Conservation (phyloP, 2,888 invertebrate species). For the Zygogramma bicolorata region DNA sequence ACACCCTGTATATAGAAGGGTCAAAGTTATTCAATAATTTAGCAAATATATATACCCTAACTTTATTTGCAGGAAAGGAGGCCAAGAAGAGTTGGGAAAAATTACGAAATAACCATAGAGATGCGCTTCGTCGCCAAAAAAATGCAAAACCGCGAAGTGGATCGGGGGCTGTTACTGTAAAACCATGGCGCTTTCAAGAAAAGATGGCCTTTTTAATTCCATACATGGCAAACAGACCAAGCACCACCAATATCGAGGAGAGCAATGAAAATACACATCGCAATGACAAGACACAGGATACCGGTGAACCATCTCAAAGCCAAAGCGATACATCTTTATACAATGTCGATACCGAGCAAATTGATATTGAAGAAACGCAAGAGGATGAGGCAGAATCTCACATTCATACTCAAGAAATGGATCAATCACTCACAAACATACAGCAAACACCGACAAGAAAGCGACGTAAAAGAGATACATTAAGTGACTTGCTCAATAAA, state of each 20-base stretch:
- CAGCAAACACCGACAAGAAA: neutral
- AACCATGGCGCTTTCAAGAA: slow-evolving; percentile 18
- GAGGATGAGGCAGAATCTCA: too few relatives aligned
- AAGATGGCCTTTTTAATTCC: slow-evolving; percentile 19
- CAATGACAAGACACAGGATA: slow-evolving; percentile 13
- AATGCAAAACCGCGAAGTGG: slow-evolving; percentile 17
- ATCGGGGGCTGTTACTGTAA: slow-evolving; percentile 21
- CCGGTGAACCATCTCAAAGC: neutral
- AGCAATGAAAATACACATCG: neutral
- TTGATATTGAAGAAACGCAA: too few relatives aligned
- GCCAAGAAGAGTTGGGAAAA: too few relatives aligned
- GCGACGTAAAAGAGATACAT: slow-evolving; percentile 7
- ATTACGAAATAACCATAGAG: neutral
- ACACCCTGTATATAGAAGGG: too few relatives aligned
- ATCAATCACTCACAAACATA: neutral
- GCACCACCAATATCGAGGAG: slow-evolving; percentile 1
- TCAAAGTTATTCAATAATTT: too few relatives aligned
- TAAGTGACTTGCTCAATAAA: neutral
- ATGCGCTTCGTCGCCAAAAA: slow-evolving; percentile 23
- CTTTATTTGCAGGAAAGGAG: too few relatives aligned
- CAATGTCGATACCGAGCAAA: neutral
- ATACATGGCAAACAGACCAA: slow-evolving; percentile 14
- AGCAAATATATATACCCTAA: too few relatives aligned
- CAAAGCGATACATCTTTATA: neutral
- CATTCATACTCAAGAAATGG: neutral